Evolutionary conservation across 2,113 vertebrate species (phyloP).

Genomic region (Hystrix cristata): DNA sequence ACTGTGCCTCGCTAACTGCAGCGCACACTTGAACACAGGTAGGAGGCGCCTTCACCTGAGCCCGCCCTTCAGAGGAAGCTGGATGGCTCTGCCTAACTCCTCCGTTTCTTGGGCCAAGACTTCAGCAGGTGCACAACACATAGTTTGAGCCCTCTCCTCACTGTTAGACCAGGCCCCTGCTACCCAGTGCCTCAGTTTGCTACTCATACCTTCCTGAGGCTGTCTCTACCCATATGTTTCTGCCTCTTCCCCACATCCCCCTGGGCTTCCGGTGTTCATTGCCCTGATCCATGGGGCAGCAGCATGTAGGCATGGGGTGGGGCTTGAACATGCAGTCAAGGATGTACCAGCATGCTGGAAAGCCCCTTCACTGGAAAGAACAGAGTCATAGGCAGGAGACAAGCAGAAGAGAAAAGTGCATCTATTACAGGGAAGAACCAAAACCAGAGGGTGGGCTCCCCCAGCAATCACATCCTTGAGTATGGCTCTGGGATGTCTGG

Average conservation of each 20-base stretch:
- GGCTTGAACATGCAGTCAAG: neutral
- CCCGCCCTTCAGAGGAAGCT: neutral
- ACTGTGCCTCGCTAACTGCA: neutral
- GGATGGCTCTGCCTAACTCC: neutral
- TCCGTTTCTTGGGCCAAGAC: neutral
- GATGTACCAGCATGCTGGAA: neutral
- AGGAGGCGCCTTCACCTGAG: neutral
- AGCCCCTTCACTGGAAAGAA: neutral
- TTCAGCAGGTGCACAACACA: neutral
- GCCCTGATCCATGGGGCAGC: neutral
- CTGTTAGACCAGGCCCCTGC: neutral
- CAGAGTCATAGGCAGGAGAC: neutral
- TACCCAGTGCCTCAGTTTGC: neutral
- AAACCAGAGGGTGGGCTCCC: too few species aligned
- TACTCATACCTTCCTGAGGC: neutral
- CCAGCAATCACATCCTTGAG: neutral
- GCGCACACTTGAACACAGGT: neutral
- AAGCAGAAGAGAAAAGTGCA: neutral
- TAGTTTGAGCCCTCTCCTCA: neutral
- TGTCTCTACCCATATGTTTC: neutral
- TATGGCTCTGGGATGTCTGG: neutral
- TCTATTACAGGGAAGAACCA: accelerated
- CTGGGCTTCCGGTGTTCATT: neutral
- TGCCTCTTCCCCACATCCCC: neutral
- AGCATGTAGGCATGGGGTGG: neutral